Evolutionary conservation across 2,797 vertebrate species (phyloP).

Genomic region (Muscicapa comitata): DNA sequence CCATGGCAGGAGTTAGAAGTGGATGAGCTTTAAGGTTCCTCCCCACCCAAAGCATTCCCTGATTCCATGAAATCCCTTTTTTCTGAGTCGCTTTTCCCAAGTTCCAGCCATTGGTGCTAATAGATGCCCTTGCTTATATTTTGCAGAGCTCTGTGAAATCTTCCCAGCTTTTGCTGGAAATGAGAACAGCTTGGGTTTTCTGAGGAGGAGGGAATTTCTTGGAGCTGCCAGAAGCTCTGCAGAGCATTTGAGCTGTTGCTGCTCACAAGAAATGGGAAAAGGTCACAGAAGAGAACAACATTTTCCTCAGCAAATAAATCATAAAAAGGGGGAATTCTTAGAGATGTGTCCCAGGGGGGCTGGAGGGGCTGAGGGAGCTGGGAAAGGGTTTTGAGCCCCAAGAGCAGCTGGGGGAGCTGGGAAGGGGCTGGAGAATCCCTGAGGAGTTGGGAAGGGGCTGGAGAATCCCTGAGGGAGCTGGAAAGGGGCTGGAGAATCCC

Average conservation of each 20-base stretch:
- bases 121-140: not conserved
- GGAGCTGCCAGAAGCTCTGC: not conserved
- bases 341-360: not conserved
- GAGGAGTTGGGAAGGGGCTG: too few relatives aligned
- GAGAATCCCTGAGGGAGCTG: not conserved
- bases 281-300: not conserved
- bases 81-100: not conserved
- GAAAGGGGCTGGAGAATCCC: not conserved
- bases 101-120: not conserved
- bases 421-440: not conserved
- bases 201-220: not conserved
- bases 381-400: not conserved
- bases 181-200: not conserved
- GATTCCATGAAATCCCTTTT: not conserved
- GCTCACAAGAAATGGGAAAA: not conserved
- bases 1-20: not conserved
- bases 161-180: not conserved
- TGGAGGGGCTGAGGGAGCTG: not conserved
- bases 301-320: not conserved
- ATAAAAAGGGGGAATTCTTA: not conserved
- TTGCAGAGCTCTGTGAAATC: not conserved
- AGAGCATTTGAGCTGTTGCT: not conserved
- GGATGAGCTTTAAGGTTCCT: not conserved
- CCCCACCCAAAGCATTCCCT: not conserved
- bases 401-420: not conserved